These are phyloP conservation scores for Misgurnus anguillicaudatus DNA, from an alignment of 2,113 vertebrate species.

Conservation along the genomic window DNA sequence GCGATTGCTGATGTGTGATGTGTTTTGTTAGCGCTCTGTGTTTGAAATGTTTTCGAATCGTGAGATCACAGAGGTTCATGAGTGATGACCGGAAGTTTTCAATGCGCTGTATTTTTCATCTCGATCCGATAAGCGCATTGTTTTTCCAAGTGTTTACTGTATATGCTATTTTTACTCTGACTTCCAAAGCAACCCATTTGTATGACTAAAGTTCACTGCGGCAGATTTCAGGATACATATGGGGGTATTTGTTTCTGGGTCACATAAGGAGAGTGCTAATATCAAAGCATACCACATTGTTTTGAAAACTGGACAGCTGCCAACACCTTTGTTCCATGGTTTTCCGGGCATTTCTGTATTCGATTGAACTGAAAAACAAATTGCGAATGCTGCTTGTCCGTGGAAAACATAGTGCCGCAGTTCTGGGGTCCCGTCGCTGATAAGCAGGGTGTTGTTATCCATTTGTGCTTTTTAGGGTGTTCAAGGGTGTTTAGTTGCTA, in stretches of 20 bases:
- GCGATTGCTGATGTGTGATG: neutral
- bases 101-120: slow-evolving; percentile 62
- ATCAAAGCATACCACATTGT: slow-evolving; percentile 33
- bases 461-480: too few species aligned
- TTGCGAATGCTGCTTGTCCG: too few species aligned
- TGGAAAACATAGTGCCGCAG: too few species aligned
- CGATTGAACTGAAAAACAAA: neutral
- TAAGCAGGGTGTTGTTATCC: too few species aligned
- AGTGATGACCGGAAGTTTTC: slow-evolving; percentile 51
- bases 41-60: slow-evolving; percentile 32
- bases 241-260: slow-evolving; percentile 51
- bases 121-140: slow-evolving; percentile 60
- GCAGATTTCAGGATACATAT: slow-evolving; percentile 44
- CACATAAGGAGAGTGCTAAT: slow-evolving; percentile 20
- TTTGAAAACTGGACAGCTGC: slow-evolving; percentile 13
- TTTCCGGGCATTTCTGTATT: slow-evolving; percentile 9
- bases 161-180: slow-evolving; percentile 63
- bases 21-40: slow-evolving; percentile 11
- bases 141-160: slow-evolving; percentile 46
- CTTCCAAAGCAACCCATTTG: slow-evolving; percentile 16
- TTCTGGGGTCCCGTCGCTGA: too few species aligned
- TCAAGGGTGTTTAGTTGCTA: too few species aligned
- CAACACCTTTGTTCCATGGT: slow-evolving; percentile 31
- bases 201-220: slow-evolving; percentile 8
- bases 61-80: slow-evolving; percentile 26